phyloP scores from a whole-genome alignment of 2,113 vertebrate species.

The Ceyx margarethae region DNA sequence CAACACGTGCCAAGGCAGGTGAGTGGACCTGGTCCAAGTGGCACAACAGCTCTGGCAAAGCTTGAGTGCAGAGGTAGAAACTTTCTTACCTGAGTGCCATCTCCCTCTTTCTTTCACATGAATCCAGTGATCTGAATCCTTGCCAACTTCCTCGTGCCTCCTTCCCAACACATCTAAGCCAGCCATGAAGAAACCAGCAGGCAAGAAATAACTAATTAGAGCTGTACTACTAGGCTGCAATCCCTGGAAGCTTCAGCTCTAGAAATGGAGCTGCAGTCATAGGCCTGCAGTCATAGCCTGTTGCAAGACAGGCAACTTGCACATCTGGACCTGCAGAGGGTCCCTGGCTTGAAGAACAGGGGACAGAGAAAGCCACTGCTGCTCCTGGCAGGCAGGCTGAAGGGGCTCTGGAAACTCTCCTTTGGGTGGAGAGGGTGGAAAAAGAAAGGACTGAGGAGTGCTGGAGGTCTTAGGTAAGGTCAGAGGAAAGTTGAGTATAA shows the following conservation, averaged over 20 bases:
- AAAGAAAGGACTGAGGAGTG: neutral
- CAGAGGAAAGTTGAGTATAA: neutral
- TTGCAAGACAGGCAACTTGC: neutral
- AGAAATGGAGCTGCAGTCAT: neutral
- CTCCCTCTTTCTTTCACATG: neutral
- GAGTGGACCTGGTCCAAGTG: neutral
- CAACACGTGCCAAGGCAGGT: neutral
- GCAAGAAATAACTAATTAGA: neutral
- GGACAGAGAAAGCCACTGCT: neutral
- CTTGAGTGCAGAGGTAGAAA: fast-evolving
- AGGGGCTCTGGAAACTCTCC: neutral
- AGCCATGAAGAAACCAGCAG: neutral
- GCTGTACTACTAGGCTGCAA: neutral
- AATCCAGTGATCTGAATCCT: neutral
- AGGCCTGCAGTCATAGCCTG: neutral
- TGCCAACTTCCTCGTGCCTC: neutral
- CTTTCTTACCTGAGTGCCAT: neutral
- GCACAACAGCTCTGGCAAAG: neutral
- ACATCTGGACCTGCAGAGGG: neutral
- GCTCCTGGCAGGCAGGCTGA: neutral
- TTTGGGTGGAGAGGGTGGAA: neutral
- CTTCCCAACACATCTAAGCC: neutral
- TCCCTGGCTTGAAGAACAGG: neutral
- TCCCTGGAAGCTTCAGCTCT: neutral
- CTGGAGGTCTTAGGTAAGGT: neutral